Conservation (phyloP, 2,113 vertebrate genomes). For the Gymnorhina tibicen region DNA sequence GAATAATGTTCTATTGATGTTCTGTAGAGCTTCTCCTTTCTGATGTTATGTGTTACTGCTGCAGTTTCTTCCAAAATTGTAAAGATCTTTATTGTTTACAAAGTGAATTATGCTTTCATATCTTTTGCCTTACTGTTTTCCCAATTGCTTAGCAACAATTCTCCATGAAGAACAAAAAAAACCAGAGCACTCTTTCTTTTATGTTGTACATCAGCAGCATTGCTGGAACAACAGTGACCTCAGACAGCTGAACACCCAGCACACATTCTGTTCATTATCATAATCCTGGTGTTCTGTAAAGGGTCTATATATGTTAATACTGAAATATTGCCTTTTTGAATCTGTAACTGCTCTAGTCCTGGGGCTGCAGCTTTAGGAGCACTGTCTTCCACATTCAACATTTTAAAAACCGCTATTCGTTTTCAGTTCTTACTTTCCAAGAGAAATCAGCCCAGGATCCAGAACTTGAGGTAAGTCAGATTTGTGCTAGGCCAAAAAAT, state of each 20-base stretch:
- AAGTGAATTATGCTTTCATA: constrained; percentile 75
- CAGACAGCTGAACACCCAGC: background rate
- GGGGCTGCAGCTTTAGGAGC: background rate
- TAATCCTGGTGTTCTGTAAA: background rate
- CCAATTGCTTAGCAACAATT: constrained; percentile 74
- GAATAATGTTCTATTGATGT: constrained; percentile 55
- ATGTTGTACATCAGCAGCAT: background rate
- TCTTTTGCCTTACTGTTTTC: constrained; percentile 38
- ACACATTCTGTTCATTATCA: background rate
- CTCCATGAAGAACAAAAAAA: constrained; percentile 1
- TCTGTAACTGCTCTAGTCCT: background rate
- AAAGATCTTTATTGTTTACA: constrained; percentile 67
- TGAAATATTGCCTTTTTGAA: background rate
- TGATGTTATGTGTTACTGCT: constrained; percentile 66
- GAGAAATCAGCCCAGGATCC: background rate
- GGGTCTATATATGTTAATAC: background rate
- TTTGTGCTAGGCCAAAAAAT: background rate
- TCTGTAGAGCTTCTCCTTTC: constrained; percentile 34
- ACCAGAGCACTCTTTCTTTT: constrained; percentile 1
- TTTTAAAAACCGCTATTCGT: background rate
- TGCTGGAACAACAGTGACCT: background rate
- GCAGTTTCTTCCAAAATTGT: constrained; percentile 49
- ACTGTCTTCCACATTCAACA: background rate
- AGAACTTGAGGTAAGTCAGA: background rate
- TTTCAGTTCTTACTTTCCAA: background rate